Evolutionary conservation across 1,140 invertebrate genomes (phyloP), one percentile per base, ranked within the genome.

Genomic region (Cotesia glomerata): DNA sequence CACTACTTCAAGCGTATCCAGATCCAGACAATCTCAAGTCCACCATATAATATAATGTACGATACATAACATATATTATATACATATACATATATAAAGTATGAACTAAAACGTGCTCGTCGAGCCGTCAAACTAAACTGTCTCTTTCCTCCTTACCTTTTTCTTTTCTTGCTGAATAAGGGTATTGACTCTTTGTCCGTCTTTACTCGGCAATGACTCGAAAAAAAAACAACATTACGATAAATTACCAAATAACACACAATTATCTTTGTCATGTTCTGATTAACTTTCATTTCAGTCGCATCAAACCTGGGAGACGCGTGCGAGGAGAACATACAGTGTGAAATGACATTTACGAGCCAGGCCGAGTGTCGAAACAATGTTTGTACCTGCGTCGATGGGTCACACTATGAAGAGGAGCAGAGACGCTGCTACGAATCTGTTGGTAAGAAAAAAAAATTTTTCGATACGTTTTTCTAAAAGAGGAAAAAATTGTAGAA

Each of bases 331-430:
- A 75, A 85, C 52, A 34, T 79, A 9, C 80, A 84, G 45, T 86
- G 85, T 71, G 76, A 70, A n/a, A 77, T 82, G 49, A 84, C 79
- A 65, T 86, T 86, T 78, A 78, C 81, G 34, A 65, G 78, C 5
- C 75, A 75, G 56, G 80, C 85, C 63, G 79, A 83, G 76, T 86
- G 85, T 72, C 72, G 78, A 68, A 72, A 74, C 59, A 81, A 77
- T 64, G 75, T 75, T 54, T 86, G 85, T 70, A 74, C 77, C 65
- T 86, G 85, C 66, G 80, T 78, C 49, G 70, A 78, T 56, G 80
- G 79, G 9, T 78, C 82, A 9, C 79, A 75, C 54, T 84, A 82
- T 69, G 72, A 65, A 35, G 75, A 79, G 5, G 71, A 66, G 4
- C 13, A 51, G 8, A 58, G 78, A 51, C 79, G 76, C 51, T 86